A percentile compares a stretch with the other conserved stretches of the same genome.
Evolutionary conservation across 2,113 vertebrate genomes (phyloP).

Genomic region (Pan troglodytes): NHGRI_mPanTro3-v2.1_pri NC_072412.2:30781501-30782000

Average conservation of each 20-base stretch:
- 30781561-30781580: background rate
- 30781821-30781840: background rate
- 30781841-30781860: background rate
- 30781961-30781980: background rate
- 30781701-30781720: background rate
- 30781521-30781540: background rate
- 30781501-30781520: background rate
- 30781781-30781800: background rate
- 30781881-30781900: background rate
- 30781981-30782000: background rate
- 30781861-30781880: background rate
- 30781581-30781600: background rate
- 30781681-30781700: background rate
- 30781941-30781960: background rate
- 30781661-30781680: background rate
- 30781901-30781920: background rate
- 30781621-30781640: background rate
- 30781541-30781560: background rate
- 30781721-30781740: background rate
- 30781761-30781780: background rate
- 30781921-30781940: background rate
- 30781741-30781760: background rate
- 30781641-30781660: background rate
- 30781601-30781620: background rate
- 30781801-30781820: background rate